phyloP scores from a whole-genome alignment of 2,113 vertebrate genomes.

The Polyodon spathula region DNA sequence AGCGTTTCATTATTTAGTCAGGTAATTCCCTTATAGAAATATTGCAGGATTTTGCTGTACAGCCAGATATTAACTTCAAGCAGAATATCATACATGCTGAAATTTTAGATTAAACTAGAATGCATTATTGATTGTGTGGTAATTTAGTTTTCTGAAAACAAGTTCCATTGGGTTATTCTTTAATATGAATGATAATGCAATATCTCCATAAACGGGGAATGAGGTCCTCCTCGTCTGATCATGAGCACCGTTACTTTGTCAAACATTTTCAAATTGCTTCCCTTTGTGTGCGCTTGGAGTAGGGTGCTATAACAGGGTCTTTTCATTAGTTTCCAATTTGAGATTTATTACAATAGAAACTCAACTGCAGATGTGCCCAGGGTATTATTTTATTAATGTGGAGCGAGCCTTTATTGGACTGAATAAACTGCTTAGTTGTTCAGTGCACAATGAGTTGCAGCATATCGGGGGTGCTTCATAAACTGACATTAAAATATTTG shows the following conservation, averaged over 20 bases:
- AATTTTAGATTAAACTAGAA: conserved; percentile 90
- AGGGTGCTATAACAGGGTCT: conserved; percentile 68
- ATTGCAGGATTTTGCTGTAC: conserved; percentile 74
- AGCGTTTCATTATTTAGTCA: conserved; percentile 90
- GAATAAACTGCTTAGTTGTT: conserved; percentile 77
- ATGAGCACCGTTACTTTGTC: conserved; percentile 75
- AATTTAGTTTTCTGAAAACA: conserved; percentile 90
- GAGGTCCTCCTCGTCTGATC: conserved; percentile 74
- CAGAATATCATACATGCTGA: conserved; percentile 85
- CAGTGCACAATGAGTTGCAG: conserved; percentile 71
- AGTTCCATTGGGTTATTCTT: conserved; percentile 92
- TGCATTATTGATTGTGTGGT: conserved; percentile 94
- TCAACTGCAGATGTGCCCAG: conserved; percentile 74
- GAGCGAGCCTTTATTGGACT: conserved; percentile 74
- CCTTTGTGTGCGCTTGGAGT: conserved; percentile 70
- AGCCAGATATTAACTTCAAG: conserved; percentile 82
- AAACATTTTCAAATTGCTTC: conserved; percentile 88
- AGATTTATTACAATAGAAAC: conserved; percentile 82
- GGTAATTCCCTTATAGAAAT: conserved; percentile 86
- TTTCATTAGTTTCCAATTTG: conserved; percentile 87
- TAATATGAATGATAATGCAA: conserved; percentile 92
- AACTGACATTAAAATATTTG: conserved; percentile 79
- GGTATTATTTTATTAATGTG: conserved; percentile 79
- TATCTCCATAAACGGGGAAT: conserved; percentile 75
- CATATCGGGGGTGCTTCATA: conserved; percentile 72